These are phyloP conservation scores for Gallinago solitaria DNA, from an alignment of 2,797 vertebrate species.

Conservation along the genomic window DNA sequence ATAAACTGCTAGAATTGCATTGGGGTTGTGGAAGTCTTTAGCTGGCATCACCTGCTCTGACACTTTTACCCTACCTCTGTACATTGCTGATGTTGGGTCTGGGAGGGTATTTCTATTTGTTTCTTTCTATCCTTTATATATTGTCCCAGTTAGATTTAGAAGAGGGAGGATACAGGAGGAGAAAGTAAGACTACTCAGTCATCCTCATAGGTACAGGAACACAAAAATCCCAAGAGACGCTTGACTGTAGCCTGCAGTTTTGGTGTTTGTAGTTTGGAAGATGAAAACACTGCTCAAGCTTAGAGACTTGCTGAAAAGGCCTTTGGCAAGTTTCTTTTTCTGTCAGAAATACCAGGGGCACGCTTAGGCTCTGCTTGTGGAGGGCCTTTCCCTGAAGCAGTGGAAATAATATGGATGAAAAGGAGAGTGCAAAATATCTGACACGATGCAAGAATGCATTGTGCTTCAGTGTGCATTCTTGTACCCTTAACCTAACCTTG, in stretches of 20 bases:
- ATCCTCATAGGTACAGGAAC: neutral
- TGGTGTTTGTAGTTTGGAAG: neutral
- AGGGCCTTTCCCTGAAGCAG: neutral
- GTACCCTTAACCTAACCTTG: neutral
- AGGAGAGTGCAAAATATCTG: neutral
- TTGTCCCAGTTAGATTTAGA: neutral
- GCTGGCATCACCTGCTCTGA: neutral
- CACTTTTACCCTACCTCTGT: neutral
- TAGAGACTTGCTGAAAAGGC: neutral
- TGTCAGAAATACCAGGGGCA: neutral
- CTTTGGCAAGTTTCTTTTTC: neutral
- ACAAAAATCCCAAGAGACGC: neutral
- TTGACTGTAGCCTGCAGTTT: neutral
- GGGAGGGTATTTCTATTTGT: neutral
- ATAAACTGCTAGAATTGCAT: neutral
- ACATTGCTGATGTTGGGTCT: fast-evolving
- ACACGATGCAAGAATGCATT: neutral
- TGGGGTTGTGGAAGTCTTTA: neutral
- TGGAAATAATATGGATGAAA: neutral
- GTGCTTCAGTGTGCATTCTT: fast-evolving
- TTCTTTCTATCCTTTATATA: neutral
- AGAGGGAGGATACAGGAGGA: neutral
- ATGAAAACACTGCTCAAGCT: neutral
- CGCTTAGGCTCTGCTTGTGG: neutral
- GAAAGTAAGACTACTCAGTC: neutral